Evolutionary conservation across 2,888 invertebrate species (phyloP).

Genomic region (Axea sp.): DNA sequence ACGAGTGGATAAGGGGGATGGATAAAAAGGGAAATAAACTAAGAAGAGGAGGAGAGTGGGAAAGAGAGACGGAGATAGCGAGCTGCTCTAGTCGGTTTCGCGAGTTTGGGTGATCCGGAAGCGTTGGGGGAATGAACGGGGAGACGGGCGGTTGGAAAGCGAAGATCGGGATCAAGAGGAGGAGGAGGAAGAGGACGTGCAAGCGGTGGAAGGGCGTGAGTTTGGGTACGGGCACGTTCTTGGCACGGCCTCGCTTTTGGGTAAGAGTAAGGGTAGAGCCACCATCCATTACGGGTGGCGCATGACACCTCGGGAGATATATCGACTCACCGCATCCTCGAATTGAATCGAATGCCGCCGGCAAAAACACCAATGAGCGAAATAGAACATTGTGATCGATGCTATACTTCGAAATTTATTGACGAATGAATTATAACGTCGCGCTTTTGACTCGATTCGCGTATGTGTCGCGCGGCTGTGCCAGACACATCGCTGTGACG

Average conservation of each 20-base stretch:
- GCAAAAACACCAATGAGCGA: slow-evolving; percentile 78
- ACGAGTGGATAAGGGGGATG: slow-evolving; percentile 27
- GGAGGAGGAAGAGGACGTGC: slow-evolving; percentile 10
- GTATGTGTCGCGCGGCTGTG: slow-evolving; percentile 1
- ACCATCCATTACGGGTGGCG: slow-evolving; percentile 76
- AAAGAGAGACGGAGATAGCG: slow-evolving; percentile 25
- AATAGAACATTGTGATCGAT: slow-evolving; percentile 79
- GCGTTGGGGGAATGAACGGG: slow-evolving; percentile 64
- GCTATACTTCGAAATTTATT: slow-evolving; percentile 75
- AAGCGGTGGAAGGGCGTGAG: slow-evolving; percentile 19
- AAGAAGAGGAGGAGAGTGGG: slow-evolving; percentile 3
- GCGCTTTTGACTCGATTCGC: slow-evolving; percentile 37
- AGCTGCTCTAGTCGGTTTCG: slow-evolving; percentile 53
- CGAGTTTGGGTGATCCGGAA: slow-evolving; percentile 58
- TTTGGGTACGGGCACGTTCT: slow-evolving; percentile 62
- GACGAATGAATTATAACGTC: slow-evolving; percentile 75
- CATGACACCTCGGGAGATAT: slow-evolving; percentile 77
- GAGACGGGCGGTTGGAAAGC: slow-evolving; percentile 65
- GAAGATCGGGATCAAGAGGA: slow-evolving; percentile 36
- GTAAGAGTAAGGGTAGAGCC: slow-evolving; percentile 77
- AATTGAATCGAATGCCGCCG: slow-evolving; percentile 78
- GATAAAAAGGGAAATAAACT: slow-evolving; percentile 54
- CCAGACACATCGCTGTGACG: slow-evolving; percentile 8
- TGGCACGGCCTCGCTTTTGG: slow-evolving; percentile 72
- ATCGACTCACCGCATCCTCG: slow-evolving; percentile 78